These are phyloP conservation scores for Corythaixoides concolor DNA, from an alignment of 2,113 vertebrate genomes.

Conservation along the genomic window DNA sequence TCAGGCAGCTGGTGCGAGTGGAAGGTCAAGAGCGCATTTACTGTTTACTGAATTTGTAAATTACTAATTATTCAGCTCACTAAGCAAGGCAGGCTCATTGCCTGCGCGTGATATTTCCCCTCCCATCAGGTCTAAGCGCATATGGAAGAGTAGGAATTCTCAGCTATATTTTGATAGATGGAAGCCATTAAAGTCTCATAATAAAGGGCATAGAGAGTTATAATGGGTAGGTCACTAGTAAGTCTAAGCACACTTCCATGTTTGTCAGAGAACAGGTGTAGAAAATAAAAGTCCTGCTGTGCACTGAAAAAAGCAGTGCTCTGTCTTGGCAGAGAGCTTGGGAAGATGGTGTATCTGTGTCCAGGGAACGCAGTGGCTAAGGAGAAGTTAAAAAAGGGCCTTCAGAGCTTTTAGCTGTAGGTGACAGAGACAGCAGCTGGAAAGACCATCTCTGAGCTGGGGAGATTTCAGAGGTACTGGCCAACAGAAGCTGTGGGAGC, in stretches of 20 bases:
- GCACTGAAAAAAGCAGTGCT: not conserved
- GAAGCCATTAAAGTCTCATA: not conserved
- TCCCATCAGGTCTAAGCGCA: not conserved
- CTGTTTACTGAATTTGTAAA: slow-evolving; percentile 57
- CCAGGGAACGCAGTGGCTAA: not conserved
- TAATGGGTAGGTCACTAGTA: not conserved
- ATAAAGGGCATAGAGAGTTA: not conserved
- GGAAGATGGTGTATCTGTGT: not conserved
- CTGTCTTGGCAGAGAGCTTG: not conserved
- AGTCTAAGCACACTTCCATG: not conserved
- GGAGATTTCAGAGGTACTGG: not conserved
- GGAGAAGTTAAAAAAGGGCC: not conserved
- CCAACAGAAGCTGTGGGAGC: not conserved
- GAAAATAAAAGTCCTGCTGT: not conserved
- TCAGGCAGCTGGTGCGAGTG: slow-evolving; percentile 46
- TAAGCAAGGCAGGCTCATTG: slow-evolving; percentile 32
- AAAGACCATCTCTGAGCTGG: not conserved
- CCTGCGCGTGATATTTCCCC: not conserved
- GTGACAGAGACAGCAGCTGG: not conserved
- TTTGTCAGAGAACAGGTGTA: not conserved
- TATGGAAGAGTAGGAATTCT: slow-evolving; percentile 22
- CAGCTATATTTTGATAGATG: slow-evolving; percentile 36
- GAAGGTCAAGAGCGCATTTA: slow-evolving; percentile 59
- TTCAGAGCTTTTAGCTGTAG: not conserved
- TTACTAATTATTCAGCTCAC: slow-evolving; percentile 62